Evolutionary conservation across 1,140 invertebrate genomes (phyloP).

Genomic region (Drosophila guanche): DNA sequence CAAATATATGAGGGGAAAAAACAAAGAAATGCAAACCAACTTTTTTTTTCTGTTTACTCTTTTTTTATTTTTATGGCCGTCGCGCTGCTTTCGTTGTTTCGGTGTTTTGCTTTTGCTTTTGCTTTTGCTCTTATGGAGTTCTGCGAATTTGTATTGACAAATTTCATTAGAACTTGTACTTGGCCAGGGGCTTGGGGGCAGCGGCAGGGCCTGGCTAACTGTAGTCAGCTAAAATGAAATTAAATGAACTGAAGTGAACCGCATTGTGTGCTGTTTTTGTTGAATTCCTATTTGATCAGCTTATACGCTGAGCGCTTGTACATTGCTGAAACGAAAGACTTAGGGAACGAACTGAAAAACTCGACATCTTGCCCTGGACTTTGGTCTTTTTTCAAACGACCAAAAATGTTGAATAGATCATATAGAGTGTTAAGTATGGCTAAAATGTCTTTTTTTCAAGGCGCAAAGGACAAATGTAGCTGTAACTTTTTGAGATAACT

Average conservation of each 20-base stretch:
- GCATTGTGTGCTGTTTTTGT: conserved; percentile 17
- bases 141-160: conserved; percentile 80
- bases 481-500: no score
- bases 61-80: conserved; percentile 36
- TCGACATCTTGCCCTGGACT: no score
- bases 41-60: conserved; percentile 48
- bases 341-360: conserved; percentile 60
- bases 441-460: no score
- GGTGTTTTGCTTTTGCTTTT: conserved; percentile 22
- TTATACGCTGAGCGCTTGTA: conserved; percentile 11
- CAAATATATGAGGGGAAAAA: background rate
- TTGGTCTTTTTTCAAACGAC: no score
- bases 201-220: conserved; percentile 52
- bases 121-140: conserved; percentile 53
- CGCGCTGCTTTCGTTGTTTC: conserved; percentile 23
- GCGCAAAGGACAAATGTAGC: no score
- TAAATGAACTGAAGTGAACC: conserved; percentile 71
- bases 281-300: background rate
- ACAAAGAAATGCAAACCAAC: conserved; percentile 29
- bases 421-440: no score
- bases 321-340: conserved; percentile 61
- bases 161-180: conserved; percentile 79
- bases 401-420: no score
- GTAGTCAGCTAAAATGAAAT: conserved; percentile 59
- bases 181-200: conserved; percentile 7